Evolutionary conservation across 2,797 vertebrate genomes (phyloP).

Genomic region (Hypotaenidia philippensis): DNA sequence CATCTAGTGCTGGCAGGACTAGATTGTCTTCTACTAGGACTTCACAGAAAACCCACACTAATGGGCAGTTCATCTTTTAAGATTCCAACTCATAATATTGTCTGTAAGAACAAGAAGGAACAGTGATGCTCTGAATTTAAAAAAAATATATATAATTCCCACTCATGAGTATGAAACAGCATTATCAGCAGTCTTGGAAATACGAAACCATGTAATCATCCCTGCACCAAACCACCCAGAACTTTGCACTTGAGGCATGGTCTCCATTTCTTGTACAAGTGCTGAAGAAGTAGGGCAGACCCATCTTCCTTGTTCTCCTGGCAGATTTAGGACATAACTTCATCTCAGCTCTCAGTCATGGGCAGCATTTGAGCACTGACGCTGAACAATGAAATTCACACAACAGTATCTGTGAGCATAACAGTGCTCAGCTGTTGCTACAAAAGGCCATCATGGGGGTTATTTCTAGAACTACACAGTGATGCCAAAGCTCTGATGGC

Average conservation of each 20-base stretch:
- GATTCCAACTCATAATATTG: not conserved
- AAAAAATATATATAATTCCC: not conserved
- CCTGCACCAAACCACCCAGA: not conserved
- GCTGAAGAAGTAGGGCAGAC: not conserved
- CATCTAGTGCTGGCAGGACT: not conserved
- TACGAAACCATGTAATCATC: not conserved
- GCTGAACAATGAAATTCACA: not conserved
- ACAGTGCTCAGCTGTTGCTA: not conserved
- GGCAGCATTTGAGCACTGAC: not conserved
- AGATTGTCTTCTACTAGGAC: not conserved
- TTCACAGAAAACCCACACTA: not conserved
- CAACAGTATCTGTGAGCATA: rapidly evolving
- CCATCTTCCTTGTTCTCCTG: not conserved
- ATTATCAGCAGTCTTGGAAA: not conserved
- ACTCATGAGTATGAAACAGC: not conserved
- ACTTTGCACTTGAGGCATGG: not conserved
- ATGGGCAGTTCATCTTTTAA: not conserved
- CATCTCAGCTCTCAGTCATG: not conserved
- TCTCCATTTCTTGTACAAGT: not conserved
- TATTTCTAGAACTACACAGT: not conserved
- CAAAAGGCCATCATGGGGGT: not conserved
- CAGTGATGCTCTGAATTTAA: not conserved
- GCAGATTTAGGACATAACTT: not conserved
- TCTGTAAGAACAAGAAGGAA: not conserved
- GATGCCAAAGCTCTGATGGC: not conserved